Percentiles rank a stretch among this genome's conserved stretches.
phyloP scores from a whole-genome alignment of 2,888 invertebrate genomes.

The Polymixis flavicincta region DNA sequence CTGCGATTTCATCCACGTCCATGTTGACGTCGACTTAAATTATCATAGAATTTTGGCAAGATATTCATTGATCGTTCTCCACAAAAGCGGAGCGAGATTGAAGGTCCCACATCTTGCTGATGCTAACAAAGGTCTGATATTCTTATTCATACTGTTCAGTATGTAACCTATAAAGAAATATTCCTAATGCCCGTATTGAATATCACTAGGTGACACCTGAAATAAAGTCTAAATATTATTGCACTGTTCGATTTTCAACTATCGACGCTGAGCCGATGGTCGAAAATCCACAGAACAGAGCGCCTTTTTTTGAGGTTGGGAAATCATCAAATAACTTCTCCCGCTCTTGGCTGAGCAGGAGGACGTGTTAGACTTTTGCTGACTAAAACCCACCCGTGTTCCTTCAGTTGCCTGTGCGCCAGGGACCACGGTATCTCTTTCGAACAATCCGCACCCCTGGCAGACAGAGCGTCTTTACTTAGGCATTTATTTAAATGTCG shows the following conservation, averaged over 20 bases:
- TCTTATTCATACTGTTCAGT: neutral
- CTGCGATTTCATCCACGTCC: too few relatives aligned
- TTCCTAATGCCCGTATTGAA: neutral
- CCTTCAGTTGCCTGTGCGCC: too few relatives aligned
- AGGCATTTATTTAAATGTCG: neutral
- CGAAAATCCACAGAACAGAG: neutral
- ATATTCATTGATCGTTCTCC: conserved; percentile 13
- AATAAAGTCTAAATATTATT: neutral
- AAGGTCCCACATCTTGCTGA: neutral
- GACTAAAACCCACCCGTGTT: too few relatives aligned
- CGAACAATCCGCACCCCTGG: too few relatives aligned
- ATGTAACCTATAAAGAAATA: neutral
- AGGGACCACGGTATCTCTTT: too few relatives aligned
- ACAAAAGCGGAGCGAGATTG: neutral
- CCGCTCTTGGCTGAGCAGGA: too few relatives aligned
- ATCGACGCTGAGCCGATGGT: too few relatives aligned
- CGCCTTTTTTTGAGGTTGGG: too few relatives aligned
- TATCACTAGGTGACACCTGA: neutral
- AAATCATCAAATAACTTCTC: too few relatives aligned
- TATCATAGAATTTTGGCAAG: conserved; percentile 27
- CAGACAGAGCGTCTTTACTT: neutral
- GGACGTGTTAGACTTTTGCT: too few relatives aligned
- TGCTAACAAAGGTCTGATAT: neutral
- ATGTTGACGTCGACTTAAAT: too few relatives aligned
- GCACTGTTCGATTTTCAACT: neutral